Evolutionary conservation across 2,113 vertebrate species (phyloP), one percentile per base, ranked within the genome.

Genomic region (Cochlearius cochlearius): DNA sequence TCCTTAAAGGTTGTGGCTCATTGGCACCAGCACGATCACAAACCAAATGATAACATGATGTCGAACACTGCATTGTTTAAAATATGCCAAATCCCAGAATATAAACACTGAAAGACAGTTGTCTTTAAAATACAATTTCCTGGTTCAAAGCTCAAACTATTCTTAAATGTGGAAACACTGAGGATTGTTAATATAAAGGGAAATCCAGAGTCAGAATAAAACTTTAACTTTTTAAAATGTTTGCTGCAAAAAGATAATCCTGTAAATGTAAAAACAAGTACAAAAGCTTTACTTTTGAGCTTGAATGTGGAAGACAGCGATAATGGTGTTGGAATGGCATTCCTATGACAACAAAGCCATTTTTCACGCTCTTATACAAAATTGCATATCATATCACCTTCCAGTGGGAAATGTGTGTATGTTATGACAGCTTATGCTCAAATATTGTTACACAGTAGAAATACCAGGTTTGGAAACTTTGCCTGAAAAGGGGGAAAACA

Each of bases 321-420:
- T 74, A 87, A 93, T 64, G 68, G 81, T 30, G 22, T 36, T 86
- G 64, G 69, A 91, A 95, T 43, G 25, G 72, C 78, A 94, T 67
- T 78, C 79, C 49, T 91, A 36, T 45, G 49, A 92, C 86, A 80
- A 88, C 30, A 94, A 94, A 83, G 75, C 67, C 41, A 73, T 88
- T 96, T 95, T 95, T 92, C 83, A 91, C 49, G 87, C 78, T 59
- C 52, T 94, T 83, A 59, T 56, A 90, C 58, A 87, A 95, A 97
- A 97, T 5, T 88, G 88, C 58, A 76, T 60, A 76, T 16, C 59
- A 29, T 55, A 86, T 41, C 92, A 86, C 81, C 81, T 93, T 94
- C 90, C 92, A 93, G 82, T 23, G 66, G 78, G 68, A 80, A 96
- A 89, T 8, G 9, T 17, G 59, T 85, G 38, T 81, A 74, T 78